These are phyloP conservation scores for Scomber colias DNA, from an alignment of 2,113 vertebrate species.

Conservation along the genomic window DNA sequence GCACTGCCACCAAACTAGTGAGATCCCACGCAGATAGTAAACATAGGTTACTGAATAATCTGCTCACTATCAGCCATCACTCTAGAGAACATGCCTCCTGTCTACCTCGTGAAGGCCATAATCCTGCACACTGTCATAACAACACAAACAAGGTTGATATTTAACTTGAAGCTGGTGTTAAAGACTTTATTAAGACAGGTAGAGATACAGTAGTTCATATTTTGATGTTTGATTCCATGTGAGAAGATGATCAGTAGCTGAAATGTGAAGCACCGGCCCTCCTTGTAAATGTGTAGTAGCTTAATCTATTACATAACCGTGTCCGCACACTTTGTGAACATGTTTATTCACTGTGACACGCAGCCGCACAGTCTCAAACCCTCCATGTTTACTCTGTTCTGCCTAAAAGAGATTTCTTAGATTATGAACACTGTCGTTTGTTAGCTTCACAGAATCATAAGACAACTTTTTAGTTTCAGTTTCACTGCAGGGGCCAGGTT, in stretches of 20 bases:
- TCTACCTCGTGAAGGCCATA: background rate
- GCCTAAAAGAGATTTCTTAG: background rate
- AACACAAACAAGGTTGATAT: background rate
- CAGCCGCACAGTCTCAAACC: background rate
- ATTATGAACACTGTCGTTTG: background rate
- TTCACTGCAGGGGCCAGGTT: background rate
- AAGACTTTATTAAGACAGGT: background rate
- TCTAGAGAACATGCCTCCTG: slow-evolving; percentile 13
- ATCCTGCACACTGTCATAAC: background rate
- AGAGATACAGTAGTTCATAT: background rate
- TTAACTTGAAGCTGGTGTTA: background rate
- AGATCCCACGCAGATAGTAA: background rate
- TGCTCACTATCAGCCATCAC: slow-evolving; percentile 28
- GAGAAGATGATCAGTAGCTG: too few species aligned
- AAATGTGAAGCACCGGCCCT: background rate
- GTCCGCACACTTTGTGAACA: background rate
- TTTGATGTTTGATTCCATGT: background rate
- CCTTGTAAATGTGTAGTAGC: slow-evolving; percentile 15
- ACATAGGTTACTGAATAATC: slow-evolving; percentile 66
- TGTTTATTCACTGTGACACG: slow-evolving; percentile 17
- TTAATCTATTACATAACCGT: slow-evolving; percentile 35
- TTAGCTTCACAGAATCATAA: background rate
- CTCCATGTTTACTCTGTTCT: background rate
- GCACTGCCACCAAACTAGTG: background rate
- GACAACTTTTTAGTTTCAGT: background rate